Conservation (phyloP, 2,797 vertebrate genomes). For the Pitangus sulphuratus region DNA sequence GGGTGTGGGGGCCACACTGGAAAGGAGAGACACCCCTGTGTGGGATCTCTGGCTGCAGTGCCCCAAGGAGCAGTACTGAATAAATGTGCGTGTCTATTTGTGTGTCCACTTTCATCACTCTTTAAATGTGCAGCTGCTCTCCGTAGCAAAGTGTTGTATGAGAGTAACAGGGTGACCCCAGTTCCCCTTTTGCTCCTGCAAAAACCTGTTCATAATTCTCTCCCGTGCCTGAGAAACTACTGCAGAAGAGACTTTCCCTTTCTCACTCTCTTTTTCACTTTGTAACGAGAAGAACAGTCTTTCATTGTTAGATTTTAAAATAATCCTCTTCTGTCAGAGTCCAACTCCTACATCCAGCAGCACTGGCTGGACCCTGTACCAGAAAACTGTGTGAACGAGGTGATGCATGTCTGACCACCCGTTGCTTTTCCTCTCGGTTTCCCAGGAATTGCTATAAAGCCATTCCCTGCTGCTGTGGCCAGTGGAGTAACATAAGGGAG, state of each 20-base stretch:
- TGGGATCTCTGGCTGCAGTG: not conserved
- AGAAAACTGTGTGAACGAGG: not conserved
- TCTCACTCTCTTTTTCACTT: not conserved
- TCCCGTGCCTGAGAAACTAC: not conserved
- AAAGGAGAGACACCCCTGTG: not conserved
- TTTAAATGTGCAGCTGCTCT: not conserved
- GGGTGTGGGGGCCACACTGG: not conserved
- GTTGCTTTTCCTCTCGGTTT: not conserved
- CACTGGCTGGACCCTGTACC: not conserved
- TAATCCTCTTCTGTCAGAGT: not conserved
- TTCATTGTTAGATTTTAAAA: constrained; percentile 2
- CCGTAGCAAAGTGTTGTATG: not conserved
- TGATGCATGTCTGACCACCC: not conserved
- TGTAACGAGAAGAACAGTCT: not conserved
- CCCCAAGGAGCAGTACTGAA: not conserved
- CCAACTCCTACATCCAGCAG: not conserved
- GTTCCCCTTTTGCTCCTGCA: not conserved
- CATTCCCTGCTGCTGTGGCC: not conserved
- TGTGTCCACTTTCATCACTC: not conserved
- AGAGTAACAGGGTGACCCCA: not conserved
- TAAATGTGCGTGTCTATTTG: not conserved
- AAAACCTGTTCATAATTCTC: not conserved
- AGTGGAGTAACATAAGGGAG: not conserved
- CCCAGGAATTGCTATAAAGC: constrained; percentile 4
- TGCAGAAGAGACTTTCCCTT: not conserved